Conservation (phyloP, 2,888 invertebrate species). For the Trichogramma evanescens region DNA sequence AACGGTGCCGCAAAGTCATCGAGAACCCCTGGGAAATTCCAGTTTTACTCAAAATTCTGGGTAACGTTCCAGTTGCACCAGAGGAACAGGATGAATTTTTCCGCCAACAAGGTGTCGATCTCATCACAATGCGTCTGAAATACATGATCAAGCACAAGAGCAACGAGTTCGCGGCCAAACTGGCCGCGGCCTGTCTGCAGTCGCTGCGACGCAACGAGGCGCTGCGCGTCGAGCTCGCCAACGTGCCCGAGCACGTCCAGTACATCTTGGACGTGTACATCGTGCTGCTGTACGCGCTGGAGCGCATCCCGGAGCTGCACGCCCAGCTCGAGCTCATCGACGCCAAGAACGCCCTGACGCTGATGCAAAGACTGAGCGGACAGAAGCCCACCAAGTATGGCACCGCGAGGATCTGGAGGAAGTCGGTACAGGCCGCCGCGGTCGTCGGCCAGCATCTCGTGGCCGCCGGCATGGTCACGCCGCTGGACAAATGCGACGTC, state of each 20-base stretch:
- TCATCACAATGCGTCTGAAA: constrained; percentile 56
- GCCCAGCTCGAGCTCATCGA: constrained; percentile 53
- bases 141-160: constrained; percentile 52
- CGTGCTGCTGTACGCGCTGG: constrained; percentile 54
- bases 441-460: constrained; percentile 54
- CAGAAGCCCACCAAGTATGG: constrained; percentile 47
- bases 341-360: constrained; percentile 51
- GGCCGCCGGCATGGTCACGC: constrained; percentile 52
- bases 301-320: constrained; percentile 51
- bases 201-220: constrained; percentile 47
- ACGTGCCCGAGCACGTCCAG: constrained; percentile 50
- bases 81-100: constrained; percentile 48
- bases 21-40: constrained; percentile 52
- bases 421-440: constrained; percentile 53
- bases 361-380: constrained; percentile 51
- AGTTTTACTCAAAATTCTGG: constrained; percentile 44
- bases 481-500: constrained; percentile 43
- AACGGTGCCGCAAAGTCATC: constrained; percentile 51
- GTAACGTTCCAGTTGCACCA: no score
- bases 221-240: constrained; percentile 34
- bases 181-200: constrained; percentile 54
- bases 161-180: constrained; percentile 55
- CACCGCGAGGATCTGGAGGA: constrained; percentile 53
- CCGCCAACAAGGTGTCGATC: constrained; percentile 55
- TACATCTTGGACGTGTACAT: constrained; percentile 58